These are phyloP conservation scores for Crocodylus rhombifer DNA, from an alignment of 2,797 vertebrate genomes.

Conservation along the genomic window DNA sequence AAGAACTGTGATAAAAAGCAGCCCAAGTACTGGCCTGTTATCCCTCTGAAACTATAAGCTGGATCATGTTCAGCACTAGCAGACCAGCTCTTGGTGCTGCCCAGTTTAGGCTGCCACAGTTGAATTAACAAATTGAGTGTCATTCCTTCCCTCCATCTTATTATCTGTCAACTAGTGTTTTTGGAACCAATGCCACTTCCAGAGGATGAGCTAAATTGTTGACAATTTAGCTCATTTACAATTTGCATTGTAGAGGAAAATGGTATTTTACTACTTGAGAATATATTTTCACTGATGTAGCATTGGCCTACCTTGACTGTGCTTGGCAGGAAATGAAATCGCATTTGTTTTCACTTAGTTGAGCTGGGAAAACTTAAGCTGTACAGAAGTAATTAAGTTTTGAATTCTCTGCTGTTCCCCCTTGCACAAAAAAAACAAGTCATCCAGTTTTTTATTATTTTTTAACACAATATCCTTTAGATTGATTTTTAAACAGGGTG, in stretches of 20 bases:
- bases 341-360: not conserved
- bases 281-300: not conserved
- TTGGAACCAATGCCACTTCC: not conserved
- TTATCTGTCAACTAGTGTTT: not conserved
- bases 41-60: conserved; percentile 89
- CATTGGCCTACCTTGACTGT: fast-evolving
- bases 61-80: not conserved
- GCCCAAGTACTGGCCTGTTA: conserved; percentile 97
- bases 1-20: conserved; percentile 92
- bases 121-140: conserved; percentile 6
- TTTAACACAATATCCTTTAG: conserved; percentile 13
- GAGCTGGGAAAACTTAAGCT: not conserved
- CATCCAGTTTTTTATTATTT: not conserved
- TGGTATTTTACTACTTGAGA: not conserved
- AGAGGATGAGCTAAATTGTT: not conserved
- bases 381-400: not conserved
- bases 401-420: not conserved
- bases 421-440: not conserved
- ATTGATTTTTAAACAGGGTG: conserved; percentile 25
- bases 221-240: not conserved
- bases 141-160: conserved; percentile 26
- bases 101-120: not conserved
- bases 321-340: not conserved
- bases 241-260: not conserved
- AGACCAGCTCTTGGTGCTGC: not conserved